Evolutionary conservation across 35 echinoderm and acorn worm genomes (phyloP).

Genomic region (Ophiothrix spiculata): DNA sequence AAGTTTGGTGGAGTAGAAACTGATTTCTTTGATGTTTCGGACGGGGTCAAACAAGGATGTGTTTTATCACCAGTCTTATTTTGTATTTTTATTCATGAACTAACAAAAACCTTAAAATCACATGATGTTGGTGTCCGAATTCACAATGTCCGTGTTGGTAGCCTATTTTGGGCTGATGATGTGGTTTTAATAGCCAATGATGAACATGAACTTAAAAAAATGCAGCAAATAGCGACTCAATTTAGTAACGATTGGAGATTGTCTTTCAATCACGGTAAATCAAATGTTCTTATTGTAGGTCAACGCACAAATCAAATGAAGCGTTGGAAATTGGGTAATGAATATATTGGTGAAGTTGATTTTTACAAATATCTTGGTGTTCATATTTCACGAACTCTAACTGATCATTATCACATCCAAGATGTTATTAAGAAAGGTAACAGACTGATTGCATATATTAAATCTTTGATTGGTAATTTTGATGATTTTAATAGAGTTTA

Average conservation of each 20-base stretch:
- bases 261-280: neutral
- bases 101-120: neutral
- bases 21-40: neutral
- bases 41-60: neutral
- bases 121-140: conserved; percentile 8
- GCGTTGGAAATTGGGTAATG: neutral
- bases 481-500: neutral
- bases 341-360: neutral
- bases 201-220: neutral
- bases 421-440: neutral
- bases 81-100: neutral
- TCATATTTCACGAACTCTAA: neutral
- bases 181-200: neutral
- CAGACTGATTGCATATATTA: too few relatives aligned
- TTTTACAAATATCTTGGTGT: neutral
- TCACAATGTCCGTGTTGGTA: neutral
- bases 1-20: neutral
- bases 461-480: neutral
- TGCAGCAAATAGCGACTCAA: neutral
- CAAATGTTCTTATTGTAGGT: conserved; percentile 1
- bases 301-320: neutral
- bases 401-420: neutral
- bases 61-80: neutral
- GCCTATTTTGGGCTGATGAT: neutral
- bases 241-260: neutral